Percentiles rank a stretch among this genome's conserved stretches.
phyloP scores from a whole-genome alignment of 2,797 vertebrate species.

The Agapornis canus region DNA sequence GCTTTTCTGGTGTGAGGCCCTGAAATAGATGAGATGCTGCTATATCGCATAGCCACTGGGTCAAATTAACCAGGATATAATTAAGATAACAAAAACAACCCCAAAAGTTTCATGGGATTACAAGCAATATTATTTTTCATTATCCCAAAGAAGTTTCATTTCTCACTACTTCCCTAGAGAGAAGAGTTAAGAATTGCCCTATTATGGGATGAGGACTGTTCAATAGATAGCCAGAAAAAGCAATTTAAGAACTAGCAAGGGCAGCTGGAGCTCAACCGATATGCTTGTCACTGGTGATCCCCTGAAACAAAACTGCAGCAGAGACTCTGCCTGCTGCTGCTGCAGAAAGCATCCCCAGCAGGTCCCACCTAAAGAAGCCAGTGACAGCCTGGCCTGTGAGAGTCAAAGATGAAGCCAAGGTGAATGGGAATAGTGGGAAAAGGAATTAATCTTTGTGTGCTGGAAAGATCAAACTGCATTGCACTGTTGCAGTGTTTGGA shows the following conservation, averaged over 20 bases:
- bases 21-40: neutral
- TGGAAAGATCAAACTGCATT: neutral
- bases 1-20: neutral
- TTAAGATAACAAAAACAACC: neutral
- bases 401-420: neutral
- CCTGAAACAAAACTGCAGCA: neutral
- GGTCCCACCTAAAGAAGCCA: neutral
- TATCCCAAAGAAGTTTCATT: neutral
- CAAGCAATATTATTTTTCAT: neutral
- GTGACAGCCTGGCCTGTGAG: neutral
- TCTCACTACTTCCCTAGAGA: neutral
- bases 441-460: neutral
- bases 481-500: neutral
- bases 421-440: neutral
- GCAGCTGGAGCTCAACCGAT: neutral
- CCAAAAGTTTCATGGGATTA: neutral
- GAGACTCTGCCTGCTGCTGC: neutral
- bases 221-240: neutral
- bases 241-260: neutral
- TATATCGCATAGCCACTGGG: neutral
- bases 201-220: neutral
- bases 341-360: neutral
- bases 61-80: neutral
- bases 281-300: neutral
- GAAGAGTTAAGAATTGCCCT: conserved; percentile 5